Evolutionary conservation across 2,797 vertebrate species (phyloP), one percentile per base, ranked within the genome.

Genomic region (Takifugu rubripes): DNA sequence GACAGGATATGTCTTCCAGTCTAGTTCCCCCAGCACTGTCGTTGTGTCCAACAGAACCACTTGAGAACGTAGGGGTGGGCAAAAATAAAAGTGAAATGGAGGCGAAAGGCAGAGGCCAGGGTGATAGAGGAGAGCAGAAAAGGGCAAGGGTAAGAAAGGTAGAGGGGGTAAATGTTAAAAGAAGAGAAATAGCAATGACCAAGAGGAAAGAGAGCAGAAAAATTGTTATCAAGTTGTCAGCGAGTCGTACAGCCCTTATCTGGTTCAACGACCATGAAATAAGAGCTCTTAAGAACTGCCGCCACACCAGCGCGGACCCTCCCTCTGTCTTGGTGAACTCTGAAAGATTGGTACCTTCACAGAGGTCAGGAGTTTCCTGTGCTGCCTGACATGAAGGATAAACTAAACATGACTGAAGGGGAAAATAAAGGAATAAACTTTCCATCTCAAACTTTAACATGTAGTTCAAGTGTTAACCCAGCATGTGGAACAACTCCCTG

Each of bases 11-110:
- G 96, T 97, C 88, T 94, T 98, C 97, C 97, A 99, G 89, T 95
- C 95, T 54, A 98, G 89, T 77, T 99, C 97, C 80, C 97, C 96
- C 0, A 97, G 90, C 63, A 93, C 94, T 68, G 94, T 85, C 64
- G 96, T 97, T 56, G 97, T 98, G 89, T 99, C 97, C 89, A 99
- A 90, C 77, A 99, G 91, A 82, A 97, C 93, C 90, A 99, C 96
- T 99, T 76, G 33, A 86, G 87, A 92, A 66, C 81, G 75, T 50
- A 12, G 58, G 14, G 24, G 11, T 56, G 25, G 24, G 24, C 5
- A 11, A 14, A 46, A n/a, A 70, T 33, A 79, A 72, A 85, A 85
- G 59, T 53, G 63, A 79, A 70, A 74, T 53, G 66, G 42, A 66
- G 69, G 49, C 43, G 56, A 68, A 51, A 52, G 54, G 55, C 74